phyloP scores from a whole-genome alignment of 2,113 vertebrate genomes.

The Oryzias celebensis region DNA sequence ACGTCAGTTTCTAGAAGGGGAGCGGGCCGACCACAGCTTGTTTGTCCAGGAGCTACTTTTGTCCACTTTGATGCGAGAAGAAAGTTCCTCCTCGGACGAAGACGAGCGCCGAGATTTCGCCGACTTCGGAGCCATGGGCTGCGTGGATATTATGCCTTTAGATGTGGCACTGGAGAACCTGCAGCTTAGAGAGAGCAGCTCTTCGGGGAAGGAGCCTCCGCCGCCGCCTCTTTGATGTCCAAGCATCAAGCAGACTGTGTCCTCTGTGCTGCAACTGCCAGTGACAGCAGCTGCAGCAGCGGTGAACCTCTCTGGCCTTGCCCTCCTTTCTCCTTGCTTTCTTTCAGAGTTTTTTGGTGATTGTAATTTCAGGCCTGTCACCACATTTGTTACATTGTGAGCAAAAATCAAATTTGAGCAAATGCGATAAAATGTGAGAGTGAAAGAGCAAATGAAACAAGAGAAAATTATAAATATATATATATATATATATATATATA shows the following conservation, averaged over 20 bases:
- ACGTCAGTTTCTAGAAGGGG: slow-evolving; percentile 91
- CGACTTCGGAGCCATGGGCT: slow-evolving; percentile 99
- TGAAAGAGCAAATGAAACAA: slow-evolving; percentile 84
- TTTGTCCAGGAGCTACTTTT: slow-evolving; percentile 98
- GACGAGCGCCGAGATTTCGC: slow-evolving; percentile 95
- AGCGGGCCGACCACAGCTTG: slow-evolving; percentile 94
- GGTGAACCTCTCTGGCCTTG: slow-evolving; percentile 39
- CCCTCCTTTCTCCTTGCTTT: slow-evolving; percentile 52
- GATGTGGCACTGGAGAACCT: slow-evolving; percentile 99
- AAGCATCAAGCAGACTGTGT: slow-evolving; percentile 94
- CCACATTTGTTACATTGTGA: slow-evolving; percentile 99
- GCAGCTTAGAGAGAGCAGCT: slow-evolving; percentile 93
- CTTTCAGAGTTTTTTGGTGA: slow-evolving; percentile 87
- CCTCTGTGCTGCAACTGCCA: slow-evolving; percentile 99
- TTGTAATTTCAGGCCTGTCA: slow-evolving; percentile 99
- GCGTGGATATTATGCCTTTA: slow-evolving; percentile 99
- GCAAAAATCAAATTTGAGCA: slow-evolving; percentile 90
- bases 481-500: neutral
- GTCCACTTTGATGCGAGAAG: slow-evolving; percentile 94
- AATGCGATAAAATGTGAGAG: slow-evolving; percentile 60
- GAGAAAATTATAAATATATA: slow-evolving; percentile 83
- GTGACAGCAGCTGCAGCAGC: slow-evolving; percentile 89
- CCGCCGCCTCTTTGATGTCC: slow-evolving; percentile 99
- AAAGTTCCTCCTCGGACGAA: slow-evolving; percentile 98
- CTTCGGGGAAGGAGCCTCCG: slow-evolving; percentile 95